Evolutionary conservation across 1,140 invertebrate species (phyloP).

Genomic region (Andrena cerasifolii): DNA sequence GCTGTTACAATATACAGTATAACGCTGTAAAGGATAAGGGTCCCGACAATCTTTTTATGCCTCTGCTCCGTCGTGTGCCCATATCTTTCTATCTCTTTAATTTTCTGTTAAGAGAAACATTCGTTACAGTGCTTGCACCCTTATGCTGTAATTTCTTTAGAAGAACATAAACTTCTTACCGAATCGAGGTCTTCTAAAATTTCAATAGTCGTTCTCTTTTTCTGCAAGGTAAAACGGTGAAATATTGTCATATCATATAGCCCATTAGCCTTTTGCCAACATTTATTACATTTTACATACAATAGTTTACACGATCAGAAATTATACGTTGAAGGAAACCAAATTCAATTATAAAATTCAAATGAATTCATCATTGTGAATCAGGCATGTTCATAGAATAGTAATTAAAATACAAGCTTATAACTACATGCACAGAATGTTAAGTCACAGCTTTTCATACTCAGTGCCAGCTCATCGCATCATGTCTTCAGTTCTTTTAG

Average conservation of each 20-base stretch:
- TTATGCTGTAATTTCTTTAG: slow-evolving; percentile 27
- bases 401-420: slow-evolving; percentile 23
- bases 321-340: not conserved
- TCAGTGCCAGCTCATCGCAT: no score
- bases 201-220: slow-evolving; percentile 90
- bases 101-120: slow-evolving; percentile 84
- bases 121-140: slow-evolving; percentile 47
- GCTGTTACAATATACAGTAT: slow-evolving; percentile 90
- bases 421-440: not conserved
- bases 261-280: not conserved
- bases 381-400: not conserved
- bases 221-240: slow-evolving; percentile 84
- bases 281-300: no score
- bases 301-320: no score
- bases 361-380: slow-evolving; percentile 11
- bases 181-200: slow-evolving; percentile 89
- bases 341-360: slow-evolving; percentile 19
- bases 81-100: slow-evolving; percentile 91
- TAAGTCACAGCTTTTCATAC: not conserved
- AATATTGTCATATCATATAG: not conserved
- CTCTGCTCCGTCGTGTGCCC: slow-evolving; percentile 89
- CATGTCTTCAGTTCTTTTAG: not conserved
- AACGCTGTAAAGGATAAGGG: slow-evolving; percentile 90
- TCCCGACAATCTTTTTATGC: slow-evolving; percentile 90
- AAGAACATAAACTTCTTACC: slow-evolving; percentile 73